A percentile compares a stretch with the other conserved stretches of the same genome.
Evolutionary conservation across 2,888 invertebrate species (phyloP).

Genomic region (Eucera pruinosa): DNA sequence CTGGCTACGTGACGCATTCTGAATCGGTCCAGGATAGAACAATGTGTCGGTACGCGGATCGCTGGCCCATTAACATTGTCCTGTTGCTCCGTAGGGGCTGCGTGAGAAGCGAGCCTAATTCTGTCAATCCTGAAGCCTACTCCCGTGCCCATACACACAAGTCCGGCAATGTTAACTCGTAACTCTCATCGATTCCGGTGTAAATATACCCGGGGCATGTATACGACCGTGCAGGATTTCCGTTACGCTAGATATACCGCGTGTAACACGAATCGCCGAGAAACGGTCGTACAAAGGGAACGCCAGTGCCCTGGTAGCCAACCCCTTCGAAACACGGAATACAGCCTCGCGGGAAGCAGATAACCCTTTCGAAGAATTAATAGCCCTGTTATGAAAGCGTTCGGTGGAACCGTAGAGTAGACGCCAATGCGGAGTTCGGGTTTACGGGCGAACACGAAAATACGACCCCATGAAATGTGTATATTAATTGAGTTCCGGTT

Average conservation of each 20-base stretch:
- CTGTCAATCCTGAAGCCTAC: constrained; percentile 62
- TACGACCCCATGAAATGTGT: neutral
- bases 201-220: constrained; percentile 70
- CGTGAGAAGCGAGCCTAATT: constrained; percentile 70
- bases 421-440: neutral
- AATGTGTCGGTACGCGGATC: constrained; percentile 54
- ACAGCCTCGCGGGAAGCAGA: constrained; percentile 48
- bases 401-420: neutral
- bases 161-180: constrained; percentile 68
- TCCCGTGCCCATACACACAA: neutral
- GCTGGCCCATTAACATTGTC: constrained; percentile 67
- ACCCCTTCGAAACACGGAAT: constrained; percentile 55
- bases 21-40: constrained; percentile 46
- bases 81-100: constrained; percentile 60
- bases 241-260: constrained; percentile 69
- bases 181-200: constrained; percentile 75
- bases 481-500: neutral
- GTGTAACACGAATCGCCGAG: constrained; percentile 65
- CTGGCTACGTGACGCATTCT: constrained; percentile 43
- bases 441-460: neutral
- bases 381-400: constrained; percentile 44
- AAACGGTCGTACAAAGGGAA: constrained; percentile 44
- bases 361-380: constrained; percentile 65
- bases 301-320: neutral
- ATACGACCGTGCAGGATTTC: constrained; percentile 71